A percentile compares a stretch with the other conserved stretches of the same genome.
These are phyloP conservation scores for Heliothis peltigera DNA, from an alignment of 2,888 invertebrate species.

Conservation along the genomic window DNA sequence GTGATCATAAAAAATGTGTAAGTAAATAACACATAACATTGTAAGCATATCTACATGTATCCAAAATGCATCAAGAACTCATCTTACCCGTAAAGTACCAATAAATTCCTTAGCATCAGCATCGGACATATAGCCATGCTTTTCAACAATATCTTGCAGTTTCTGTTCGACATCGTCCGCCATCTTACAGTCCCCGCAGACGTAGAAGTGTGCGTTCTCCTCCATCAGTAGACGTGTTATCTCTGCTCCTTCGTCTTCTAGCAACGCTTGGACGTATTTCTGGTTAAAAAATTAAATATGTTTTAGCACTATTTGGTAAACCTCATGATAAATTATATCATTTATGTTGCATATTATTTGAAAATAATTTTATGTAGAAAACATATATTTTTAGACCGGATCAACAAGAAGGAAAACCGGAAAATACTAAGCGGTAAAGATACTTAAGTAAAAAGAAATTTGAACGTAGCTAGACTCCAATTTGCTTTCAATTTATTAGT, in stretches of 20 bases:
- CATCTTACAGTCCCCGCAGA: slow-evolving; percentile 99
- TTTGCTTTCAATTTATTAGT: too few relatives aligned
- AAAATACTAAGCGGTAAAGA: too few relatives aligned
- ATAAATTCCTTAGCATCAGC: slow-evolving; percentile 95
- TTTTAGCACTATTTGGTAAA: neutral
- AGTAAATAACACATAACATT: too few relatives aligned
- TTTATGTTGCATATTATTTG: neutral
- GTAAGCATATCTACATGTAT: too few relatives aligned
- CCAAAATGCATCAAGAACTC: neutral
- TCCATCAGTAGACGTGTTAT: slow-evolving; percentile 93
- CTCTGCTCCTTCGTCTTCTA: slow-evolving; percentile 93
- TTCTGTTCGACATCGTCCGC: slow-evolving; percentile 98
- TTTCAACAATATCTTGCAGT: slow-evolving; percentile 93
- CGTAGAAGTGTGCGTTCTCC: slow-evolving; percentile 97
- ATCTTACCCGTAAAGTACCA: slow-evolving; percentile 94
- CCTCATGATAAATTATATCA: too few relatives aligned
- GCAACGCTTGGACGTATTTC: slow-evolving; percentile 97
- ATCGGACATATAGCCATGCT: slow-evolving; percentile 92
- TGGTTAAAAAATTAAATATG: slow-evolving; percentile 72
- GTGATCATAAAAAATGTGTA: too few relatives aligned
- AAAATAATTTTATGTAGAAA: too few relatives aligned
- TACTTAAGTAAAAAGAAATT: too few relatives aligned
- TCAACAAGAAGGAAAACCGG: too few relatives aligned
- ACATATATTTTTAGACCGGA: too few relatives aligned
- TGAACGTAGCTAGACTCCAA: too few relatives aligned